Conservation (phyloP, 2,888 invertebrate genomes). For the Conomelus anceps region DNA sequence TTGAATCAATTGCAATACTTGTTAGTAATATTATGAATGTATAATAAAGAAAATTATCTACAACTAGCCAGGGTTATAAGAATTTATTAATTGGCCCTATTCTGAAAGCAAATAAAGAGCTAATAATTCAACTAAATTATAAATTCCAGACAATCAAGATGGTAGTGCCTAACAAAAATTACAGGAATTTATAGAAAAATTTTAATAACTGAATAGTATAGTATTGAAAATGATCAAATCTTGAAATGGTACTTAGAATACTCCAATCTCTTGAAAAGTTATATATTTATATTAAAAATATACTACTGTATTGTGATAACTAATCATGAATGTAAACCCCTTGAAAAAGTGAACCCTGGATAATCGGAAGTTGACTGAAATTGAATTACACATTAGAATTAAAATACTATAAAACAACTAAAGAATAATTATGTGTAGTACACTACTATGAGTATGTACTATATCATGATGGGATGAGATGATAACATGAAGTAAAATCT, state of each 20-base stretch:
- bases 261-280: too few relatives aligned
- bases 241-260: too few relatives aligned
- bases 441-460: neutral
- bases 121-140: neutral
- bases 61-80: neutral
- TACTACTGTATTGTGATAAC: too few relatives aligned
- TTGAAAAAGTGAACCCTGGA: too few relatives aligned
- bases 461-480: neutral
- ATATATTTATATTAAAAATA: too few relatives aligned
- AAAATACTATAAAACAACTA: neutral
- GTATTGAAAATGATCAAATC: too few relatives aligned
- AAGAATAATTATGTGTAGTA: neutral
- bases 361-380: neutral
- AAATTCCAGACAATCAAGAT: neutral
- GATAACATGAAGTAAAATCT: constrained; percentile 18
- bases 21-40: neutral
- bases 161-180: neutral
- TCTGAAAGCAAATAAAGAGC: neutral
- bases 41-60: neutral
- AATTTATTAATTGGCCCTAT: neutral
- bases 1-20: neutral
- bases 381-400: neutral
- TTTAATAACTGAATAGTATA: too few relatives aligned
- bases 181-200: too few relatives aligned
- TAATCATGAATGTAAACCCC: too few relatives aligned